Evolutionary conservation across 2,113 vertebrate species (phyloP).

Genomic region (Spilogale gracilis): DNA sequence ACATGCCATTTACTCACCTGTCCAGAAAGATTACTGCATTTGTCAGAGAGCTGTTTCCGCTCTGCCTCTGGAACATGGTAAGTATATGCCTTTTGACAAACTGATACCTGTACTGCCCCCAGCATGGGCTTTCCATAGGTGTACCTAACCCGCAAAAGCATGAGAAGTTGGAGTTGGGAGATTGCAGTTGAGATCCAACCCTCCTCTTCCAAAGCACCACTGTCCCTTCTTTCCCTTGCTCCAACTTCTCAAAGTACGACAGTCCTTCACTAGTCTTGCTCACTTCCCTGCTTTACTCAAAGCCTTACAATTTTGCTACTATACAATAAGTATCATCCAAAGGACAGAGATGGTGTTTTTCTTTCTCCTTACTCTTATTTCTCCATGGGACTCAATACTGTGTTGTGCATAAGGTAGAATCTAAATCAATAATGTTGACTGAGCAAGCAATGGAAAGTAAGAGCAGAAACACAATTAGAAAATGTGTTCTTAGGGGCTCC

Average conservation of each 20-base stretch:
- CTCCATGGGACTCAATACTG: background rate
- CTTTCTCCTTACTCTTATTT: background rate
- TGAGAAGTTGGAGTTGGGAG: background rate
- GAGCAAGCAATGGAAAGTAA: background rate
- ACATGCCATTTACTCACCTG: conserved; percentile 72
- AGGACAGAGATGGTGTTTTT: background rate
- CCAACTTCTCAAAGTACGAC: background rate
- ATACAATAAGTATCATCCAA: background rate
- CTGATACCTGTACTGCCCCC: conserved; percentile 46
- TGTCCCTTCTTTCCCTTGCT: background rate
- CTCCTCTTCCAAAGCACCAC: background rate
- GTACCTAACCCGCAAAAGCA: conserved; percentile 72
- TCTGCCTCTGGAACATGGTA: background rate
- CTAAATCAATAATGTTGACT: background rate
- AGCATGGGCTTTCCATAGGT: conserved; percentile 67
- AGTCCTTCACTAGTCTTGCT: background rate
- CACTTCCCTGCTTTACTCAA: background rate
- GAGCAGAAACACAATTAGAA: background rate
- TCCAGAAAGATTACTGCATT: background rate
- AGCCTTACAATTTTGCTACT: background rate
- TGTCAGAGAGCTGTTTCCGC: fast-evolving
- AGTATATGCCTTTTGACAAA: conserved; percentile 76
- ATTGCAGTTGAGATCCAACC: background rate
- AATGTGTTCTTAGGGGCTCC: background rate
- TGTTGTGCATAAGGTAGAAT: background rate